Percentiles rank a stretch among this genome's conserved stretches.
Conservation (phyloP, 2,113 vertebrate genomes). For the Meriones unguiculatus region DNA sequence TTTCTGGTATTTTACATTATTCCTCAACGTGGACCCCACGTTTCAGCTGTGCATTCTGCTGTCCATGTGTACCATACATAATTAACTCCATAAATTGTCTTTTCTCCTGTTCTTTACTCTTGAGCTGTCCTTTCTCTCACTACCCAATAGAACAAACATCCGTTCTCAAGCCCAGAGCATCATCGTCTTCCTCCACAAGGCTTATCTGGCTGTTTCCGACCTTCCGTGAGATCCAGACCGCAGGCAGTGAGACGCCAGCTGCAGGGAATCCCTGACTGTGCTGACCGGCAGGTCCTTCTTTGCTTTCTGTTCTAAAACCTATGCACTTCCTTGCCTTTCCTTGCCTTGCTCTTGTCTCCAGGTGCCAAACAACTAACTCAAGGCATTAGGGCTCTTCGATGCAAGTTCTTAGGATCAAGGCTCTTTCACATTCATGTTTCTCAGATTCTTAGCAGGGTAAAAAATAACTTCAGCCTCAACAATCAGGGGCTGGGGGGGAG, state of each 20-base stretch:
- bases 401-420: not conserved
- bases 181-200: not conserved
- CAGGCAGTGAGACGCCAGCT: not conserved
- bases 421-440: not conserved
- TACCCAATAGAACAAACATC: not conserved
- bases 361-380: not conserved
- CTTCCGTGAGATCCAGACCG: not conserved
- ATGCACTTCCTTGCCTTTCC: not conserved
- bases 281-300: not conserved
- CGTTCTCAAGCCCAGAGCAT: not conserved
- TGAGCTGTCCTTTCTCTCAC: not conserved
- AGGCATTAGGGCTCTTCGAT: not conserved
- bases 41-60: not conserved
- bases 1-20: not conserved
- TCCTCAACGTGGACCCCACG: too few species aligned
- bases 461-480: not conserved
- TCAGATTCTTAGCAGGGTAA: not conserved
- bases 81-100: not conserved
- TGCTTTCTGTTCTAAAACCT: not conserved
- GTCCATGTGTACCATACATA: accelerated
- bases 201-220: not conserved
- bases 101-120: not conserved
- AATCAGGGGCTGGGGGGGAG: not conserved
- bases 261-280: not conserved
- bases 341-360: not conserved